Evolutionary conservation across 2,113 vertebrate genomes (phyloP).

Genomic region (Perccottus glenii): DNA sequence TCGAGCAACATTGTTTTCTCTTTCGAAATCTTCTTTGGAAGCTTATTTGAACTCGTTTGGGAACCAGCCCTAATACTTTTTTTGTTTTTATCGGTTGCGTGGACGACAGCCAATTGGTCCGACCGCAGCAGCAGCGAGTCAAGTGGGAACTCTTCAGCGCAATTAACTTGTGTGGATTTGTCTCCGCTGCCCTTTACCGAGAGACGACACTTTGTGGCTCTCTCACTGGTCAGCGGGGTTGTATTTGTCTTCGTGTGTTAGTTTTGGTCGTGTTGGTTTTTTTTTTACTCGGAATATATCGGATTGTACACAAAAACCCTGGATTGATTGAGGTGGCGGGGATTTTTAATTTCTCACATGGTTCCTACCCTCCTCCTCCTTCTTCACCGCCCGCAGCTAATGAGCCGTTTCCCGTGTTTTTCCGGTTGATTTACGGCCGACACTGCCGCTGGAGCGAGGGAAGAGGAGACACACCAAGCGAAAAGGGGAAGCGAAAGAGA

Average conservation of each 20-base stretch:
- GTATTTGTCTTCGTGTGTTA: slow-evolving; percentile 10
- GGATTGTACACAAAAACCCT: slow-evolving; percentile 14
- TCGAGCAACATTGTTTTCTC: slow-evolving; percentile 39
- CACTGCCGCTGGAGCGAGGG: slow-evolving; percentile 37
- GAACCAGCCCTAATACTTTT: slow-evolving; percentile 44
- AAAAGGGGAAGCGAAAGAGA: background rate
- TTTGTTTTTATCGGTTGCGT: slow-evolving; percentile 17
- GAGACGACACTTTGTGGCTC: slow-evolving; percentile 32
- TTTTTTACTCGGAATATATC: slow-evolving; percentile 54
- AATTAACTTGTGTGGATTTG: slow-evolving; percentile 71
- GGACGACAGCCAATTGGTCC: slow-evolving; percentile 18
- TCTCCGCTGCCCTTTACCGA: slow-evolving; percentile 41
- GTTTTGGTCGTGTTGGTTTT: slow-evolving; percentile 1
- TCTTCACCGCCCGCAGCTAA: slow-evolving; percentile 48
- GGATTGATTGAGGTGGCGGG: slow-evolving; percentile 30
- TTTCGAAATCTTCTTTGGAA: slow-evolving; percentile 39
- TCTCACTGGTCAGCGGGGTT: slow-evolving; percentile 20
- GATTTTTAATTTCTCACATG: slow-evolving; percentile 56
- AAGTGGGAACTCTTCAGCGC: slow-evolving; percentile 68
- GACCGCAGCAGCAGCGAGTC: slow-evolving; percentile 55
- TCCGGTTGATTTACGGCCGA: slow-evolving; percentile 69
- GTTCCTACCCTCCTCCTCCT: slow-evolving; percentile 5
- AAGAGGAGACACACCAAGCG: slow-evolving; percentile 16
- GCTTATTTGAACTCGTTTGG: slow-evolving; percentile 13
- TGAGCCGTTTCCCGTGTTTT: slow-evolving; percentile 69